Evolutionary conservation across 2,888 invertebrate genomes (phyloP), one percentile per base, ranked within the genome.

Genomic region (Stenichneumon culpator): DNA sequence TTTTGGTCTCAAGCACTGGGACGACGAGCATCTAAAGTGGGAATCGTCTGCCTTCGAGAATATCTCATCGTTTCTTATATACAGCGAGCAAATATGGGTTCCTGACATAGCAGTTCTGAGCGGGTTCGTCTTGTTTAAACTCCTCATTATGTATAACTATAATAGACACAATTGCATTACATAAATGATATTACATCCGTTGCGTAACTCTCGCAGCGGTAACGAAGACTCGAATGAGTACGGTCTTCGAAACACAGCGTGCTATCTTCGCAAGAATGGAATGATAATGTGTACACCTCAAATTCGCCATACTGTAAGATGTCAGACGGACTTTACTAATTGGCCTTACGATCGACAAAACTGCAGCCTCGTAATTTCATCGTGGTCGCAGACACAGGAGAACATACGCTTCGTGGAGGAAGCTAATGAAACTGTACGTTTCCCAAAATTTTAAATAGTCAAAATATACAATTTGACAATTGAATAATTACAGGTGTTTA

Each of bases 241-340:
- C 16, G 77, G 83, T 5, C 84, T 89, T 11, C 87, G 89, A 1
- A 44, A 44, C 0, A 88, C 95, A 1, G 94, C 94, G 14, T 97
- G 96, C 87, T 87, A 95, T 28, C 86, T 96, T 2, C 85, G 86
- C 0, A 90, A 88, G 78, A 92, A 93, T 25, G 97, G 97, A 77
- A 93, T 88, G 1, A 95, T 97, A 70, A 95, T 93, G 63, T 97
- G 95, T 91, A 95, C 96, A 22, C 95, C 96, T 0, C 95, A 95
- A 22, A 88, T 95, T 3, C 94, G 94, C 0, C 95, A 95, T 87
- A 93, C 95, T 0, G 95, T 95, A 0, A 93, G 95, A 14, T 97
- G 97, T 88, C 93, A 94, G 50, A 94, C 96, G 0, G 94, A 96
- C 80, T 93, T 96, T 32, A 94, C 94, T 25, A 25, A 60, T 28